phyloP scores from a whole-genome alignment of 2,113 vertebrate genomes.

The Lophius piscatorius region DNA sequence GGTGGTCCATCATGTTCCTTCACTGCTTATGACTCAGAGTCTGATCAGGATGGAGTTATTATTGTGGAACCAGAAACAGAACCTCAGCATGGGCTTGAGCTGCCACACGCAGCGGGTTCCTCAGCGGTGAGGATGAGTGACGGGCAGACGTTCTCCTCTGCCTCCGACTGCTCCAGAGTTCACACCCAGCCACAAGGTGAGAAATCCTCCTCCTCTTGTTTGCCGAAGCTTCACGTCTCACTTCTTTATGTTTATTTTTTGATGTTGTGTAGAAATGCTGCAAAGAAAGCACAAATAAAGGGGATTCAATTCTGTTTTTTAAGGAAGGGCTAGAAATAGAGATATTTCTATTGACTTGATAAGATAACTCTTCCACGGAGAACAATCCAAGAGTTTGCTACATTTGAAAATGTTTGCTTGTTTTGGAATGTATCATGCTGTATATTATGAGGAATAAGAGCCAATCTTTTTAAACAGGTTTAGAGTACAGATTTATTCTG shows the following conservation, averaged over 20 bases:
- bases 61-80: constrained; percentile 44
- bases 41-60: constrained; percentile 53
- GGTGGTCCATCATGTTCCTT: constrained; percentile 53
- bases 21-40: constrained; percentile 31
- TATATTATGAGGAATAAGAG: no score
- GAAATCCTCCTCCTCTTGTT: not conserved
- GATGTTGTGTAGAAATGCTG: not conserved
- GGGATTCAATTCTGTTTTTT: no score
- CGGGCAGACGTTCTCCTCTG: constrained; percentile 23
- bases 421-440: no score
- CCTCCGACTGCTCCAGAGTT: not conserved
- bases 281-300: no score
- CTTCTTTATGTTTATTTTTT: not conserved
- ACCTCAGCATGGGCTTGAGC: constrained; percentile 1
- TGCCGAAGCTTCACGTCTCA: no score
- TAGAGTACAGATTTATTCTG: no score
- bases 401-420: no score
- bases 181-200: constrained; percentile 41
- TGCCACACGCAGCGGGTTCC: not conserved
- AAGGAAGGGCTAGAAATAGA: no score
- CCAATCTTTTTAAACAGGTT: no score
- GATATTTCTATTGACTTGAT: no score
- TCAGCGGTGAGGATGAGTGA: not conserved
- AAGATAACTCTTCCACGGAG: no score
- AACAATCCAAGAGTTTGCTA: no score